A percentile compares a stretch with the other conserved stretches of the same genome.
phyloP scores from a whole-genome alignment of 2,797 vertebrate species.

The Fistularia commersonii region DNA sequence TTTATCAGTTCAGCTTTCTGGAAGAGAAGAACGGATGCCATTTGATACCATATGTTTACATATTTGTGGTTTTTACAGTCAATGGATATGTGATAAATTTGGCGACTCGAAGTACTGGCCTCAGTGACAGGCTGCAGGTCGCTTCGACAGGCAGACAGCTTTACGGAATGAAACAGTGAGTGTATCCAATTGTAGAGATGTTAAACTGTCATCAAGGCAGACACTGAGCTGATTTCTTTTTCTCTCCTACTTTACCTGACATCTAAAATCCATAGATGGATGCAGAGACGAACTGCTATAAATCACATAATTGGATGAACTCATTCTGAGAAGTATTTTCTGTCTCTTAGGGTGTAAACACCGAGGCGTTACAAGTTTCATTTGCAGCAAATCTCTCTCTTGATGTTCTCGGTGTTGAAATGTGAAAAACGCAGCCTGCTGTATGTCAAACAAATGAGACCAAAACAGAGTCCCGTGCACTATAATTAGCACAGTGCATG shows the following conservation, averaged over 20 bases:
- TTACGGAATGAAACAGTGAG: conserved; percentile 1
- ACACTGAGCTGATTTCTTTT: conserved; percentile 10
- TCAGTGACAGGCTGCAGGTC: conserved; percentile 3
- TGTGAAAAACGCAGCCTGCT: too few relatives aligned
- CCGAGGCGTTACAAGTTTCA: too few relatives aligned
- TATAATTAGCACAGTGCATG: too few relatives aligned
- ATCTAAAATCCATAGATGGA: neutral
- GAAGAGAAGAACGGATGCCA: neutral
- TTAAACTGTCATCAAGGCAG: conserved; percentile 6
- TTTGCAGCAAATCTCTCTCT: too few relatives aligned
- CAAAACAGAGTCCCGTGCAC: too few relatives aligned
- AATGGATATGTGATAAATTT: conserved; percentile 2
- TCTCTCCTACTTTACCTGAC: conserved; percentile 1
- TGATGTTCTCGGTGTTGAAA: too few relatives aligned
- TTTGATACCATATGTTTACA: neutral
- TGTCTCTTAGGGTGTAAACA: neutral
- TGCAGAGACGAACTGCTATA: neutral
- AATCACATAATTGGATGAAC: conserved; percentile 1
- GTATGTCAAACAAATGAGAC: too few relatives aligned
- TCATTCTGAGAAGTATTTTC: too few relatives aligned
- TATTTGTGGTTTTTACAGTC: neutral
- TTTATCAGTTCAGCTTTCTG: neutral
- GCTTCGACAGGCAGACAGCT: conserved; percentile 5
- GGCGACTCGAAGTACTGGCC: conserved; percentile 3
- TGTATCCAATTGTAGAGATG: neutral